phyloP scores from a whole-genome alignment of 2,888 invertebrate species.

The Calliphora vomitoria region DNA sequence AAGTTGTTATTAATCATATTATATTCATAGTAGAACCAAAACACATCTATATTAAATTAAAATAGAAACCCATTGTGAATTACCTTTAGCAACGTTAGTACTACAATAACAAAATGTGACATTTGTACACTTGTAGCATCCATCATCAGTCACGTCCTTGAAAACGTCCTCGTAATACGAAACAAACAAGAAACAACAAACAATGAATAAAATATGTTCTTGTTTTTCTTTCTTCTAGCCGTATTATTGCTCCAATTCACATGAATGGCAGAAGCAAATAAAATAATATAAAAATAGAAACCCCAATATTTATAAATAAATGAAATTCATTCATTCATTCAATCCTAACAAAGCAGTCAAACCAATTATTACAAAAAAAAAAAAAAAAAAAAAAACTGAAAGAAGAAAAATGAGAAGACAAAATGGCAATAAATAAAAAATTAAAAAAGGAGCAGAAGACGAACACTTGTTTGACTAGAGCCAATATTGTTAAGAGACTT shows the following conservation, averaged over 20 bases:
- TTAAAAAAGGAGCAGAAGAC: not conserved
- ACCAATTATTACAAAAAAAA: conserved; percentile 49
- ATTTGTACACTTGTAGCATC: not conserved
- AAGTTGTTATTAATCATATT: not conserved
- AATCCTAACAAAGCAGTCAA: conserved; percentile 58
- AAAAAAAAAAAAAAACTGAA: too few relatives aligned
- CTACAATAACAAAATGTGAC: not conserved
- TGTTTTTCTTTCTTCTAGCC: conserved; percentile 12
- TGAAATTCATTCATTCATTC: conserved; percentile 23
- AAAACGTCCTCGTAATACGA: conserved; percentile 17
- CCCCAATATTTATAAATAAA: conserved; percentile 45
- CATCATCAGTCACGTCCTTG: conserved; percentile 32
- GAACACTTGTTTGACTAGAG: not conserved
- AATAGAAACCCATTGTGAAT: not conserved
- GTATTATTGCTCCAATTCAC: conserved; percentile 1
- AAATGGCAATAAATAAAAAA: conserved; percentile 11
- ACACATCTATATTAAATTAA: not conserved
- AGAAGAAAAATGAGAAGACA: conserved; percentile 7
- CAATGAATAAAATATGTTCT: conserved; percentile 8
- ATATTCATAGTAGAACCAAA: not conserved
- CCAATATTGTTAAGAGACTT: not conserved
- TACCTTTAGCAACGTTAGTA: not conserved
- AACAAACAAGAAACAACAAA: conserved; percentile 2
- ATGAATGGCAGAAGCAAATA: not conserved
- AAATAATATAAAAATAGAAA: conserved; percentile 29